Evolutionary conservation across 2,113 vertebrate species (phyloP).

Genomic region (Jaculus jaculus): DNA sequence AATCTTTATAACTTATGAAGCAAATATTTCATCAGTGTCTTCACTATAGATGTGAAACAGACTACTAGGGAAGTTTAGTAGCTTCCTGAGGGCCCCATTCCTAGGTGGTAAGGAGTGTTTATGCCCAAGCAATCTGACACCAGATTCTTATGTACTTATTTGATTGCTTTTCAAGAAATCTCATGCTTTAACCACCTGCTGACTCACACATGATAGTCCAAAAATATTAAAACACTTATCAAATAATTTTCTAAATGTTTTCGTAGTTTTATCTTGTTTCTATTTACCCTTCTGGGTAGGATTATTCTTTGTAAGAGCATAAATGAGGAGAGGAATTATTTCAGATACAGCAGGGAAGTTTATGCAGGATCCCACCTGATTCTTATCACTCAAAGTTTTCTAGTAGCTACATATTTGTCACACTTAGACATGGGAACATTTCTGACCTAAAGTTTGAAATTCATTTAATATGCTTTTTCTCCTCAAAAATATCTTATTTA

Average conservation of each 20-base stretch:
- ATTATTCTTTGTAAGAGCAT: background rate
- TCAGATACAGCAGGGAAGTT: background rate
- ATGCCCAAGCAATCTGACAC: fast-evolving
- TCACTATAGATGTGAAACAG: background rate
- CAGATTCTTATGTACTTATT: background rate
- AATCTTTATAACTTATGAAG: background rate
- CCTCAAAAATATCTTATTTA: background rate
- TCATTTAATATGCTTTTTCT: background rate
- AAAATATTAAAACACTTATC: background rate
- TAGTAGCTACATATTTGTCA: background rate
- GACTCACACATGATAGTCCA: background rate
- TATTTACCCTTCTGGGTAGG: background rate
- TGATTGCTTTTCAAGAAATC: background rate
- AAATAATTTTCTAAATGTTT: background rate
- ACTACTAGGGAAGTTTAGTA: background rate
- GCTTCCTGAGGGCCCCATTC: background rate
- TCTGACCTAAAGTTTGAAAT: background rate
- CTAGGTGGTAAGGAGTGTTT: too few species aligned
- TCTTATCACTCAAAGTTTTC: background rate
- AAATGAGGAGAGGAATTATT: background rate
- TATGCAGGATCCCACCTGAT: background rate
- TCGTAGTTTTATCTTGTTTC: background rate
- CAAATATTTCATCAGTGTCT: background rate
- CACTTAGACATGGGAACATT: background rate
- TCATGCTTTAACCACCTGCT: background rate